A percentile compares a stretch with the other conserved stretches of the same genome.
Evolutionary conservation across 2,113 vertebrate genomes (phyloP).

Genomic region (Butastur rufipennis): DNA sequence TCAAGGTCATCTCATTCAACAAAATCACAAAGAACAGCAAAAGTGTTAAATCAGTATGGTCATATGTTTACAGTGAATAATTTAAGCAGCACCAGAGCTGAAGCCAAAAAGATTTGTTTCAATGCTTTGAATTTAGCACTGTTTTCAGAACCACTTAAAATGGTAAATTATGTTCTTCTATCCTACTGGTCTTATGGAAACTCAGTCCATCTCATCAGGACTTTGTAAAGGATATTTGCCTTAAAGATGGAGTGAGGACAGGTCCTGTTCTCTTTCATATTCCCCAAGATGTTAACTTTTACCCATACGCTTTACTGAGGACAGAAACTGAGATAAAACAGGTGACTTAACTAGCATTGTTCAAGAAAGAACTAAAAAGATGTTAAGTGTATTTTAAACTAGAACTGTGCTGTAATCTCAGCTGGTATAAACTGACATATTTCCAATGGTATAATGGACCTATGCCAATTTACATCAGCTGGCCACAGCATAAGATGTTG

Average conservation of each 20-base stretch:
- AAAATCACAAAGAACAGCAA: neutral
- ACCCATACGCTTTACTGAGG: neutral
- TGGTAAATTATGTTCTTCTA: neutral
- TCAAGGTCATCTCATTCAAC: neutral
- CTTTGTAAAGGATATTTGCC: neutral
- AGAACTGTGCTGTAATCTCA: neutral
- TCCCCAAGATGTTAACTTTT: neutral
- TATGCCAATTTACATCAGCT: conserved; percentile 32
- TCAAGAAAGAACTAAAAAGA: neutral
- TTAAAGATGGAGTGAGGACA: neutral
- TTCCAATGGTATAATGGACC: neutral
- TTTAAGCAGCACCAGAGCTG: neutral
- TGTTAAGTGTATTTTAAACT: neutral
- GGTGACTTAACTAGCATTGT: neutral
- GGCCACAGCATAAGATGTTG: conserved; percentile 39
- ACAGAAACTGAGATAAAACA: neutral
- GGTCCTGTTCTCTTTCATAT: neutral
- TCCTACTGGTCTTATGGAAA: neutral
- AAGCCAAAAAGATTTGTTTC: neutral
- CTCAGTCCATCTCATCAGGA: neutral
- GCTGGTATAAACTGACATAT: neutral
- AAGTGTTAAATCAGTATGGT: neutral
- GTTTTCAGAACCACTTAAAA: neutral
- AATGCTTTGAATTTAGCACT: neutral
- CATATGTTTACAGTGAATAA: conserved; percentile 27